Base-by-base conservation (phyloP, 2,113 vertebrate genomes). In the Megaleporinus macrocephalus region DNA sequence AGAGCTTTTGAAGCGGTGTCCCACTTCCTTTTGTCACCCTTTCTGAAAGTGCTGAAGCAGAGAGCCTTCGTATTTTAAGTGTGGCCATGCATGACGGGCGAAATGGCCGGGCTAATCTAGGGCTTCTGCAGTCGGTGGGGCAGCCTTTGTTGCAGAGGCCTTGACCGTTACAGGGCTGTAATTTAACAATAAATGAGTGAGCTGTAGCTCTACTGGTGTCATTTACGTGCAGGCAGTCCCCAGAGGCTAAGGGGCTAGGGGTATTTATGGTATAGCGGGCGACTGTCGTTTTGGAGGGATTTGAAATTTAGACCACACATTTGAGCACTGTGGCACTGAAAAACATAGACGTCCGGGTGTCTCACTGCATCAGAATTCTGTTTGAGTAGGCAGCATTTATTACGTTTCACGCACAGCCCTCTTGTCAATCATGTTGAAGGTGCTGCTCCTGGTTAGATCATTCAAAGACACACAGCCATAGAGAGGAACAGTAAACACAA, bases 91-190 rank as follows among this genome's bases (percentile, higher is more conserved):
- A 66, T 84, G 78, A 81, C 79, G 78, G 74, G 78, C 27, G 47
- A 79, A 59, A 79, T 79, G 81, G 73, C 81, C 79, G 16, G 26
- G 20, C 73, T 81, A 84, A 80, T 82, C 81, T 29, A 47, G 78
- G 69, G 65, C 61, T 72, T 76, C 79, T 24, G 27, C 79, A 69
- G 63, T 24, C 61, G 3, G n/a, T 22, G 29, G 47, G 2, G n/a
- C 20, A 0, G 63, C 16, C 47, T 61, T 69, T 68, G 81, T 55
- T 33, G 27, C 24, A 0, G 53, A 79, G 63, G 59, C 73, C 69
- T 41, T 81, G 24, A 69, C 33, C 24, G 47, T 24, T 53, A 84
- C 27, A 10, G 63, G 24, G 22, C 33, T 49, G 69, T 74, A 74
- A 81, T 81, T 80, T 82, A 41, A 49, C 18, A 65, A 83, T 72